Conservation (phyloP, 2,888 invertebrate species). For the Hyposoter didymator region DNA sequence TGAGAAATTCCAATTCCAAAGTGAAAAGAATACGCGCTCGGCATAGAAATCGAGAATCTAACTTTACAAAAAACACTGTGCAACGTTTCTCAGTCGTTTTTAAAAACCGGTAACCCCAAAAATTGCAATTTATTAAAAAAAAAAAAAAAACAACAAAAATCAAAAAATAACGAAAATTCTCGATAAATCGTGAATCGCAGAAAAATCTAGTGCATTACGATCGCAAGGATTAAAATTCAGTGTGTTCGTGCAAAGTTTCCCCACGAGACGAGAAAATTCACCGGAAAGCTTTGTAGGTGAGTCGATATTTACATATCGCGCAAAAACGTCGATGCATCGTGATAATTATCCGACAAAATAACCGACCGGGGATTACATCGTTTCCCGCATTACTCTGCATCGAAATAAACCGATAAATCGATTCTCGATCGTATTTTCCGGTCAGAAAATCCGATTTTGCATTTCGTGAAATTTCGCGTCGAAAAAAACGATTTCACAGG, state of each 20-base stretch:
- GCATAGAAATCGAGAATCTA: not conserved
- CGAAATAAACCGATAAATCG: not conserved
- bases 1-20: not conserved
- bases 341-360: slow-evolving; percentile 19
- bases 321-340: not conserved
- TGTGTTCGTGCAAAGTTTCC: slow-evolving; percentile 29
- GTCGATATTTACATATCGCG: slow-evolving; percentile 11
- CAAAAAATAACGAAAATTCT: not conserved
- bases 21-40: not conserved
- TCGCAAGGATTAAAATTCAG: slow-evolving; percentile 39
- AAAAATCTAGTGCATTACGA: slow-evolving; percentile 27
- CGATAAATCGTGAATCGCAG: not conserved
- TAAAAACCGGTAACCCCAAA: not conserved
- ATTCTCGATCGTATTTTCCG: not conserved
- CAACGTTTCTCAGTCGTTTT: not conserved
- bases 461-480: not conserved
- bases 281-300: slow-evolving; percentile 44
- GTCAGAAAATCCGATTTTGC: not conserved
- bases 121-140: not conserved
- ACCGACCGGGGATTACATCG: not conserved
- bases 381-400: not conserved
- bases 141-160: not conserved
- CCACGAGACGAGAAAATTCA: slow-evolving; percentile 10
- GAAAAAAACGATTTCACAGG: not conserved
- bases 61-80: not conserved